phyloP scores from a whole-genome alignment of 92 coral and sea anemone species.

The Isaurus tuberculatus region DNA sequence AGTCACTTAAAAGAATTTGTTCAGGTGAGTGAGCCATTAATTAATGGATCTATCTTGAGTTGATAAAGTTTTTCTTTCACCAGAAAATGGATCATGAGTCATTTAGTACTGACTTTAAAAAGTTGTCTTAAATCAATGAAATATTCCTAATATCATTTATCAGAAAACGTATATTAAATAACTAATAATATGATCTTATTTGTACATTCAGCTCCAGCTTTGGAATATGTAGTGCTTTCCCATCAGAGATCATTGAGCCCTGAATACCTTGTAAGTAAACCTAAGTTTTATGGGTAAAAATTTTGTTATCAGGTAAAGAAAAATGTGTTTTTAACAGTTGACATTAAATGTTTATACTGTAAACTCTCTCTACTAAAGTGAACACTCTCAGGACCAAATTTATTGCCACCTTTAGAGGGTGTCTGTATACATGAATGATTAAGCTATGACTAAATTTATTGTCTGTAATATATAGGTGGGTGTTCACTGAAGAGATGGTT shows the following conservation, averaged over 20 bases:
- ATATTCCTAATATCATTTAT: not conserved
- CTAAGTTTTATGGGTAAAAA: not conserved
- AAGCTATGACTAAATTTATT: no score
- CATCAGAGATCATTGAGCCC: conserved; percentile 5
- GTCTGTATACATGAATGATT: no score
- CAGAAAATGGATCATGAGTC: not conserved
- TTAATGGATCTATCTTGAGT: not conserved
- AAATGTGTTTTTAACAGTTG: not conserved
- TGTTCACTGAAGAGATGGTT: not conserved
- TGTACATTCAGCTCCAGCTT: not conserved
- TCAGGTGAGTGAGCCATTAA: not conserved
- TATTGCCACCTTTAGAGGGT: no score
- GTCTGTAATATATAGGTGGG: no score
- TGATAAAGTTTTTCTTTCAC: not conserved
- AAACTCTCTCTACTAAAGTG: no score
- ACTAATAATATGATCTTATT: not conserved
- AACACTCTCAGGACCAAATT: no score
- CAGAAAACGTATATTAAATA: not conserved
- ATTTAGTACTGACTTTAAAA: not conserved
- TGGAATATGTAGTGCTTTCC: not conserved
- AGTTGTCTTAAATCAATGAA: no score
- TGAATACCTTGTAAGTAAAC: not conserved
- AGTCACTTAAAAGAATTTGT: not conserved
- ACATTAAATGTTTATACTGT: no score
- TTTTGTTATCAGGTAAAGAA: not conserved